Evolutionary conservation across 2,888 invertebrate genomes (phyloP), one percentile per base, ranked within the genome.

Genomic region (Opisthograptis luteolata): DNA sequence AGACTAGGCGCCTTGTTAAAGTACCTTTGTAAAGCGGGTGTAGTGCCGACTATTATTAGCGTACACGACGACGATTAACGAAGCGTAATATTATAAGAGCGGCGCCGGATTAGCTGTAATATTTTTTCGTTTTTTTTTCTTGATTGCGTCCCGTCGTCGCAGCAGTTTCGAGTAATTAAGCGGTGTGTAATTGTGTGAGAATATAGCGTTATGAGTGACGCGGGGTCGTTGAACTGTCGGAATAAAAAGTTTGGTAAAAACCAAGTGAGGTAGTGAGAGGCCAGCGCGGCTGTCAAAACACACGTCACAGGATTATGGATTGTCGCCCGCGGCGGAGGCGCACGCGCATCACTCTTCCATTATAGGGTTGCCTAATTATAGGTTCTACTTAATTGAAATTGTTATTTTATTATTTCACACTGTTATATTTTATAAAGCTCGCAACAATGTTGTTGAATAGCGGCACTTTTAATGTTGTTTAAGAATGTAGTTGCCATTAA

Each of bases 301-400:
- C 72, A 80, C 86, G 87, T 86, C 87, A 86, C 86, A 68, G 87
- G 87, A 82, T 85, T 87, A 87, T 86, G 74, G 79, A 86, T 83
- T 81, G 79, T 82, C 80, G 84, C 84, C 83, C 62, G 79, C 65
- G 80, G 84, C 82, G 60, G 50, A 53, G 60, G 53, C 55, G 59
- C 62, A 57, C 59, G 19, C 31, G 37, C 42, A 12, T 35, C 41
- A 25, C 24, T 41, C 42, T 8, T 9, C 25, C 32, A 42, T 53
- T 47, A 56, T 60, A 75, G 69, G 76, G 74, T 56, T 71, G 66
- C 55, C 64, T 48, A 59, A 31, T 43, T 25, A 36, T 44, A 41
- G 17, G 30, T 49, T 42, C 27, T 25, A 28, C 17, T 36, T 46
- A 43, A 52, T 42, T 34, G 34, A 32, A 40, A 32, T 34, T 43